Percentiles rank a stretch among this genome's conserved stretches.
Conservation (phyloP, 2,888 invertebrate species). For the Leptopilina myrica region DNA sequence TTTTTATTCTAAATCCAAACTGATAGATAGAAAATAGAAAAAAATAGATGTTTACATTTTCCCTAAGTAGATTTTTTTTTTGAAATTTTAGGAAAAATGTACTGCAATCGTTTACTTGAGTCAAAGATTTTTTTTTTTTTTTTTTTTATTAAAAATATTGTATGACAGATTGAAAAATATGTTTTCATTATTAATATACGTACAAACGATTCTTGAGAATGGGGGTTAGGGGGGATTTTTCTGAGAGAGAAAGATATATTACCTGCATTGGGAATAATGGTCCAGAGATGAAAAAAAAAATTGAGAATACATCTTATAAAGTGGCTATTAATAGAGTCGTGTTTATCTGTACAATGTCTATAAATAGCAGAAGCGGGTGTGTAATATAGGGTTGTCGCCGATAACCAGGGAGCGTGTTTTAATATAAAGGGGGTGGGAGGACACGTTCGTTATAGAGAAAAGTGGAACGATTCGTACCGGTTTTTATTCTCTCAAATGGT, state of each 20-base stretch:
- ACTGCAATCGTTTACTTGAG: too few relatives aligned
- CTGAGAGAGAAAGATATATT: conserved; percentile 2
- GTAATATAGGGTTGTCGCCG: conserved; percentile 26
- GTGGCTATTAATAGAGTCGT: conserved; percentile 66
- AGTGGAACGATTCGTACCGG: conserved; percentile 66
- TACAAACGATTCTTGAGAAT: too few relatives aligned
- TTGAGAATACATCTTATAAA: conserved; percentile 33
- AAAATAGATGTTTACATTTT: not conserved
- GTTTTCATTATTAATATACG: too few relatives aligned
- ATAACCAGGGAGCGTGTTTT: conserved; percentile 11
- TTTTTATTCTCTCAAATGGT: conserved; percentile 62
- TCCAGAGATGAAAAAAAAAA: conserved; percentile 7
- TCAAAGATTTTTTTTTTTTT: too few relatives aligned
- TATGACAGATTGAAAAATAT: too few relatives aligned
- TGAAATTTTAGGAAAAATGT: too few relatives aligned
- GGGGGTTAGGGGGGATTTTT: too few relatives aligned
- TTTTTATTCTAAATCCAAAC: too few relatives aligned
- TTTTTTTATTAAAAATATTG: too few relatives aligned
- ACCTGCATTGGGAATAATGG: conserved; percentile 17
- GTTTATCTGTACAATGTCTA: conserved; percentile 64
- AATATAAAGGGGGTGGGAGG: conserved; percentile 54
- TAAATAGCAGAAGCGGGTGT: conserved; percentile 62
- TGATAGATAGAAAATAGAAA: not conserved
- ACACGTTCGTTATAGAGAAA: conserved; percentile 52
- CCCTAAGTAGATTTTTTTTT: too few relatives aligned